These are phyloP conservation scores for Heteropelma amictum DNA, from an alignment of 2,888 invertebrate species.

Conservation along the genomic window DNA sequence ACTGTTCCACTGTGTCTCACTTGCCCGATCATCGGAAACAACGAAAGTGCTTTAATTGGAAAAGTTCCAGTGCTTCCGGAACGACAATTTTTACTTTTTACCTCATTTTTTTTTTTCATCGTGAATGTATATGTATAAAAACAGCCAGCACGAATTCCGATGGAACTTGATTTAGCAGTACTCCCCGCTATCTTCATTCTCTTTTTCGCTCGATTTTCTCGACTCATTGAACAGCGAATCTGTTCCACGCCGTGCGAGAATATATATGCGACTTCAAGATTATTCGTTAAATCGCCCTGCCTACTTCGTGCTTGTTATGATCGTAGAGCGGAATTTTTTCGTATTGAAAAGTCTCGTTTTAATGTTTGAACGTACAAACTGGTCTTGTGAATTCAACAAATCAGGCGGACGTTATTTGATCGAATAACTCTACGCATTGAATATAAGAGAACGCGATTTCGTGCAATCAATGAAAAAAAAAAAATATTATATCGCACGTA, in stretches of 20 bases:
- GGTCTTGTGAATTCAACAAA: too few species aligned
- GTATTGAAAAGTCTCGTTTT: too few species aligned
- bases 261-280: neutral
- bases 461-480: too few species aligned
- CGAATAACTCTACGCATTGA: too few species aligned
- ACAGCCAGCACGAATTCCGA: neutral
- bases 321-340: too few species aligned
- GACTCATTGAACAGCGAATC: conserved; percentile 13
- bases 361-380: too few species aligned
- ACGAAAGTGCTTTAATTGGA: conserved; percentile 71
- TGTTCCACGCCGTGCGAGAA: neutral
- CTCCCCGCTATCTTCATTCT: conserved; percentile 1
- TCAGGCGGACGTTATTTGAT: too few species aligned
- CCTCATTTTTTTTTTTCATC: neutral
- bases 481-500: too few species aligned
- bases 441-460: too few species aligned
- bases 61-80: conserved; percentile 62
- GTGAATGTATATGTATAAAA: neutral
- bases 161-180: conserved; percentile 38
- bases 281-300: neutral
- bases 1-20: conserved; percentile 58
- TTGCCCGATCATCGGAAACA: conserved; percentile 67
- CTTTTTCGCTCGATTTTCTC: neutral
- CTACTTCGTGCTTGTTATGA: neutral
- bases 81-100: conserved; percentile 20